These are phyloP conservation scores for Pogonocichla stellata DNA, from an alignment of 2,113 vertebrate species.

Conservation along the genomic window DNA sequence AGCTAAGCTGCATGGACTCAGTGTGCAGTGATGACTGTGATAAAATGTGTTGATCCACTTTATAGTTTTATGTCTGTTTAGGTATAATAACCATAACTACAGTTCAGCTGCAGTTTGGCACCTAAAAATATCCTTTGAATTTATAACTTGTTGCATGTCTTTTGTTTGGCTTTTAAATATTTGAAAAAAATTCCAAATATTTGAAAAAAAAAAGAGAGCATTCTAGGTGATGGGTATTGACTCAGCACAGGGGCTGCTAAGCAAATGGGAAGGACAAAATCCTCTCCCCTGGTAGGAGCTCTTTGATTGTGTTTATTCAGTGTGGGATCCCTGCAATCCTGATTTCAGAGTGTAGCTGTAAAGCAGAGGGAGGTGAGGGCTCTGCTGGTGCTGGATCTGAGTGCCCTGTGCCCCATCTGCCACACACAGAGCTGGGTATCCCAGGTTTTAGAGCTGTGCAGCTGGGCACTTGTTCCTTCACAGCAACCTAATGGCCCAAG, in stretches of 20 bases:
- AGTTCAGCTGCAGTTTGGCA: background rate
- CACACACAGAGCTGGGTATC: accelerated
- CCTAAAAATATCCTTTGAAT: background rate
- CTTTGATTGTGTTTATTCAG: background rate
- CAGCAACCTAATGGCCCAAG: background rate
- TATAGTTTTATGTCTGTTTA: constrained; percentile 16
- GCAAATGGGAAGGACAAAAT: background rate
- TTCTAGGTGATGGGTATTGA: background rate
- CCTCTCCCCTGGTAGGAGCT: background rate
- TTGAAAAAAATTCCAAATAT: background rate
- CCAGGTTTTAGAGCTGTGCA: background rate
- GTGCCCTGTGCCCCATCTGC: background rate
- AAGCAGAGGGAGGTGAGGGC: background rate
- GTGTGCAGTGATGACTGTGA: background rate
- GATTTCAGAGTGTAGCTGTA: background rate
- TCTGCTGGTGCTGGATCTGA: background rate
- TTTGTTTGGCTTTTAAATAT: background rate
- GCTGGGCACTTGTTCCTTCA: background rate
- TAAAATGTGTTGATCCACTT: constrained; percentile 22
- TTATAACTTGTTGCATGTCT: background rate
- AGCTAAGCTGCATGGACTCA: background rate
- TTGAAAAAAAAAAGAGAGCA: background rate
- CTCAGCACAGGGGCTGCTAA: background rate
- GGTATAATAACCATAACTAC: background rate
- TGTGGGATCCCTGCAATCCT: background rate